These are phyloP conservation scores for Ataeniobius toweri DNA, from an alignment of 2,797 vertebrate species.

Conservation along the genomic window DNA sequence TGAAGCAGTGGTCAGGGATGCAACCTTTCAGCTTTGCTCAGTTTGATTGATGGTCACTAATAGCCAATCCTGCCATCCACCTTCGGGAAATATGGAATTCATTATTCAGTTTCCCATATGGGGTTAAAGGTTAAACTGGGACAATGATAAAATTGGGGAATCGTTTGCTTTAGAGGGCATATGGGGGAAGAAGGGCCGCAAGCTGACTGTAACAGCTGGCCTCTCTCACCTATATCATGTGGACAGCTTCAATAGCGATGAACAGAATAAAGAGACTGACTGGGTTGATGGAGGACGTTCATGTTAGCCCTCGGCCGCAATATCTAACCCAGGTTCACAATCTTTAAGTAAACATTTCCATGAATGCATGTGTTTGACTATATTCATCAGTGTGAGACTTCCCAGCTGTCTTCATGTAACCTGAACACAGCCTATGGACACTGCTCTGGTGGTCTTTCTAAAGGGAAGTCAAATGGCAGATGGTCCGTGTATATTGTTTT, in stretches of 20 bases:
- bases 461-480: slow-evolving; percentile 34
- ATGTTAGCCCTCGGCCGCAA: slow-evolving; percentile 71
- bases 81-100: slow-evolving; percentile 87
- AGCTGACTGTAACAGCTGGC: slow-evolving; percentile 76
- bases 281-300: slow-evolving; percentile 70
- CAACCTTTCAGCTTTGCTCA: slow-evolving; percentile 56
- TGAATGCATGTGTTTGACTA: slow-evolving; percentile 62
- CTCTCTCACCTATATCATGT: slow-evolving; percentile 78
- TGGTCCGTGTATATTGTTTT: slow-evolving; percentile 42
- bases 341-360: slow-evolving; percentile 76
- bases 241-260: slow-evolving; percentile 77
- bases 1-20: slow-evolving; percentile 66
- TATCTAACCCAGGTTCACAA: slow-evolving; percentile 73
- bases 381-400: slow-evolving; percentile 66
- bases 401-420: slow-evolving; percentile 66
- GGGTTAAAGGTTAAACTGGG: slow-evolving; percentile 86
- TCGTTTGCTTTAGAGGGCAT: slow-evolving; percentile 67
- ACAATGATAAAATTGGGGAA: slow-evolving; percentile 83
- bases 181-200: slow-evolving; percentile 59
- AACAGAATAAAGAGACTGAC: slow-evolving; percentile 65
- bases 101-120: slow-evolving; percentile 84
- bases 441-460: slow-evolving; percentile 48
- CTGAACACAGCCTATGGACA: slow-evolving; percentile 21
- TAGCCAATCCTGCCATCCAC: slow-evolving; percentile 66
- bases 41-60: slow-evolving; percentile 85